These are phyloP conservation scores for Dysmachus trigonus DNA, from an alignment of 2,888 invertebrate species.

Conservation along the genomic window DNA sequence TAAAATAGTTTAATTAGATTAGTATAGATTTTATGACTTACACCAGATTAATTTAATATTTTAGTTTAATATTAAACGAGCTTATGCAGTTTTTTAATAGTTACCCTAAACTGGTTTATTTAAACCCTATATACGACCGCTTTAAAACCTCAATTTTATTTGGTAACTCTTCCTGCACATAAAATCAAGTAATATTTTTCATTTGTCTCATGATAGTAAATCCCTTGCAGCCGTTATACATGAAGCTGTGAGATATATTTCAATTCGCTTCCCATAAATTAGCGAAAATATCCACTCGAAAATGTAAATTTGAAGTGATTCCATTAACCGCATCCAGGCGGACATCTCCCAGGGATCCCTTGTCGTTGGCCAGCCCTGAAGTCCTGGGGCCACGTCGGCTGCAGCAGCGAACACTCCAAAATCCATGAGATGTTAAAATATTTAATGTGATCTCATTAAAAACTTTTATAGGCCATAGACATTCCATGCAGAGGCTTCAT, in stretches of 20 bases:
- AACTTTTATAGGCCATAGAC: constrained; percentile 30
- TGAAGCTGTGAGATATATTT: neutral
- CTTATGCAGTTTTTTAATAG: neutral
- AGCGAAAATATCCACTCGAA: neutral
- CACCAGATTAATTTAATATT: too few species aligned
- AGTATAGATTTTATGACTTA: neutral
- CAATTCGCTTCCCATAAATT: neutral
- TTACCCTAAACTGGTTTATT: neutral
- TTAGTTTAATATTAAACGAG: neutral
- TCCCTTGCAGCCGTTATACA: neutral
- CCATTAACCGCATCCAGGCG: neutral
- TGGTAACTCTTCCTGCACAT: neutral
- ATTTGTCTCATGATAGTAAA: neutral
- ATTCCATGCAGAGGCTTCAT: constrained; percentile 22
- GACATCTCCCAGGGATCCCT: neutral
- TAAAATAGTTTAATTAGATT: too few species aligned
- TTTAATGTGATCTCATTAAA: constrained; percentile 28
- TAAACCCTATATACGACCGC: neutral
- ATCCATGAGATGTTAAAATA: constrained; percentile 30
- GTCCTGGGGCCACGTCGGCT: neutral
- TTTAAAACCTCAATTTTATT: neutral
- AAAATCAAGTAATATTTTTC: neutral
- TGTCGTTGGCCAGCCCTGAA: neutral
- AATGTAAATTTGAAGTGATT: constrained; percentile 1
- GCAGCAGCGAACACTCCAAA: neutral